Base-by-base conservation (phyloP, 2,888 invertebrate species). In the Acanthosepion pharaonis region DNA sequence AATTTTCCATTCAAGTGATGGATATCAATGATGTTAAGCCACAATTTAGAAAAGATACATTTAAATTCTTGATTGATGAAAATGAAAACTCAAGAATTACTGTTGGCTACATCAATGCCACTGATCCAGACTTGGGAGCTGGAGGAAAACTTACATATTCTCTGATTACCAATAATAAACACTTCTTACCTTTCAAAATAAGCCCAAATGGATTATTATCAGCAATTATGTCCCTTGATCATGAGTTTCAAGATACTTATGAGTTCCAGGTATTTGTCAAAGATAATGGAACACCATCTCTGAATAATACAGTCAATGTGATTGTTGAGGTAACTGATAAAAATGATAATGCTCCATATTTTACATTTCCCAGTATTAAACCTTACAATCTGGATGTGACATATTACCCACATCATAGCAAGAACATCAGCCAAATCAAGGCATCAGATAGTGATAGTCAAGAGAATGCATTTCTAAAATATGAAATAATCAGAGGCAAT, bases 341-440 rank as follows among this genome's bases (percentile, higher is more conserved):
- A 64, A 64, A 64, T 64, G 64, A 64, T 64, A 64, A 64, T 64
- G 64, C 64, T 64, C 64, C 64, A 64, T 64, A 64, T 64, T 64
- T 64, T 64, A 64, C 64, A 64, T 64, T 64, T 64, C 64, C 64
- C 64, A 64, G 64, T 64, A 25, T 64, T 64, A 64, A 64, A 64
- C 64, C 64, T 64, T 64, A 64, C 64, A 64, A 64, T 64, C 64
- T 64, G 25, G 25, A 64, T 64, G 64, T 64, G 25, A 64, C 64
- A 64, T 64, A 64, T 64, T 64, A 64, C 64, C 64, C 64, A 8
- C 25, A 64, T 64, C 25, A 4, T 25, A 64, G 25, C 23, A 64
- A 64, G 64, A 64, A 64, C 64, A 64, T 64, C 64, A 64, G 23
- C 8, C 64, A 64, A 28, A 64, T 64, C 23, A 64, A 64, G 64